Evolutionary conservation across 2,888 invertebrate species (phyloP).

Genomic region (Seira sanloemensis): DNA sequence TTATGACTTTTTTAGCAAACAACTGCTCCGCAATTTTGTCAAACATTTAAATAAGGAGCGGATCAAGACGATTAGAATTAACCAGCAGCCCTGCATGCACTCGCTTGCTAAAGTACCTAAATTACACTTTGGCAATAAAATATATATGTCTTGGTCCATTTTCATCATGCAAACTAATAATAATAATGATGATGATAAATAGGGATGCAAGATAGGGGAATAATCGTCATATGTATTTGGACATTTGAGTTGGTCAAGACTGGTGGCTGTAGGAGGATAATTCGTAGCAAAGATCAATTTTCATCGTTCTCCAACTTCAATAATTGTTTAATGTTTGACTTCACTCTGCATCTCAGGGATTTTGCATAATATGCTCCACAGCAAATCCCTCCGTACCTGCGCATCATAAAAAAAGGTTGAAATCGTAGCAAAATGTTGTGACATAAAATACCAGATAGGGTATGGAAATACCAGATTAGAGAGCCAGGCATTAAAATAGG

Average conservation of each 20-base stretch:
- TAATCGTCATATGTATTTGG: conserved; percentile 25
- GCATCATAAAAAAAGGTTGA: no score
- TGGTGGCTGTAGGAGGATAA: conserved; percentile 56
- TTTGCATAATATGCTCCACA: no score
- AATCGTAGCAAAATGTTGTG: no score
- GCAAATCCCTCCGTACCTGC: no score
- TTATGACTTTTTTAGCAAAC: conserved; percentile 48
- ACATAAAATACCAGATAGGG: no score
- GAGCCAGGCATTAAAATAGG: no score
- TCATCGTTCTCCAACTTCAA: no score
- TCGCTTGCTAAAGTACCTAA: not conserved
- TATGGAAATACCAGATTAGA: no score
- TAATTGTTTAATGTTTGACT: no score
- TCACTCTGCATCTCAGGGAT: no score
- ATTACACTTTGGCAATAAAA: no score
- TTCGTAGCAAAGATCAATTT: conserved; percentile 47
- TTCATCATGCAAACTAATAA: conserved; percentile 35
- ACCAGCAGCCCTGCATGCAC: conserved; percentile 31
- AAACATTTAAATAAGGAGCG: conserved; percentile 45
- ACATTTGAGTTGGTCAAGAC: conserved; percentile 43
- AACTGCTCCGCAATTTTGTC: conserved; percentile 49
- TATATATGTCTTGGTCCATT: conserved; percentile 24
- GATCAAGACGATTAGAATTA: conserved; percentile 9
- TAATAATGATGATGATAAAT: conserved; percentile 21
- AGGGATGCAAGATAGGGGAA: conserved; percentile 5